Evolutionary conservation across 2,888 invertebrate species (phyloP).

Genomic region (Machimus atricapillus): DNA sequence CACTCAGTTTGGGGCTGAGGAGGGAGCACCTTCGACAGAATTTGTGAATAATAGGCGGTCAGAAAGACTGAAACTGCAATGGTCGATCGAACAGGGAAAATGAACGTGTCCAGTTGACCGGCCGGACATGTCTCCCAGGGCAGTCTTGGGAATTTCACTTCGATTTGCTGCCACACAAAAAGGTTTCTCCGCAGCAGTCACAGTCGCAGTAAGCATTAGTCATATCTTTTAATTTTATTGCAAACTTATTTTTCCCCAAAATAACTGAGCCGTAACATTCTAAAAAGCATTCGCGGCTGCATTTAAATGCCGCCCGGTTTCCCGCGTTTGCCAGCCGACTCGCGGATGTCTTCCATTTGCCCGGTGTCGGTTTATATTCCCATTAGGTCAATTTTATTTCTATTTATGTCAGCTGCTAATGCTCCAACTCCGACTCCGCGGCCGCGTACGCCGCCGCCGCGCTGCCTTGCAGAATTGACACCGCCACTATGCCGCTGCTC

Average conservation of each 20-base stretch:
- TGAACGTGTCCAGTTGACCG: background rate
- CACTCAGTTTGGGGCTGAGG: background rate
- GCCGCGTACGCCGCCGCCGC: background rate
- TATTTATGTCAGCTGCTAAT: slow-evolving; percentile 13
- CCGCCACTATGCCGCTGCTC: background rate
- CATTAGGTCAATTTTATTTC: slow-evolving; percentile 29
- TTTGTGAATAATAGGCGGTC: background rate
- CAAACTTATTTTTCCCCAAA: slow-evolving; percentile 25
- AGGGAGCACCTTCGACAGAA: background rate
- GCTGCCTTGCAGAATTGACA: background rate
- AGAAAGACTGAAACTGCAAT: background rate
- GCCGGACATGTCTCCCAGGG: background rate
- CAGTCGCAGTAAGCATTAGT: background rate
- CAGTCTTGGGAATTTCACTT: background rate
- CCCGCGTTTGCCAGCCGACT: background rate
- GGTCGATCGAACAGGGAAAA: background rate
- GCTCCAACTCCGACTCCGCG: background rate
- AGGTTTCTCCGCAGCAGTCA: background rate
- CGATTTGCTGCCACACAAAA: background rate
- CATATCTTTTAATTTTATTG: slow-evolving; percentile 17
- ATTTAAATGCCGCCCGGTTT: slow-evolving; percentile 1
- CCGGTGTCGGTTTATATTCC: slow-evolving; percentile 14
- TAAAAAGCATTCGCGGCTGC: background rate
- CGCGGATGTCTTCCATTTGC: background rate
- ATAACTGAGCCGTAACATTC: slow-evolving; percentile 29